Evolutionary conservation across 1,140 invertebrate genomes (phyloP), one percentile per base, ranked within the genome.

Genomic region (Prorops nasuta): DNA sequence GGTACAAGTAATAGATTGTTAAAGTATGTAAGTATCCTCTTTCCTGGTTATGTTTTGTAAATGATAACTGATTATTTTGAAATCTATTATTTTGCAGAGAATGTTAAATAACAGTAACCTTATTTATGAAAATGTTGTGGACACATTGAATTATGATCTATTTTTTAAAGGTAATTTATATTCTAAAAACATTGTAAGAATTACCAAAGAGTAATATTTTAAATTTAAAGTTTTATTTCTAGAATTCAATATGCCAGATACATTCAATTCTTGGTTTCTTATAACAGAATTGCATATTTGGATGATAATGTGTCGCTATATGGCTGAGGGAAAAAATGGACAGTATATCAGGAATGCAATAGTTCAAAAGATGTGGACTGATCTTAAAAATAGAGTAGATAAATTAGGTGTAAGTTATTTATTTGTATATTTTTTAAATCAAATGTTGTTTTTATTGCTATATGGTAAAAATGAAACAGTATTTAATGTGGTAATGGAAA

Each of bases 221-320:
- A 6, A 45, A 28, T 14, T 2, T 24, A 2, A 45, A 42, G 1
- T 44, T 39, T 2, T 16, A 28, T 83, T 86, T 76, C 60, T 77
- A 79, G 82, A 83, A 64, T 85, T 87, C 45, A 74, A 86, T 35
- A 71, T 93, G 65, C 79, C 83, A 16, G 90, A 94, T 58, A 90
- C 89, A 22, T 91, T 91, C 67, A 82, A 82, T 56, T 91, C 90
- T 1, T 93, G 90, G 90, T 94, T 91, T 71, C 66, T 86, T 2
- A 74, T 93, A 2, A 91, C 88, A 2, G 90, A 93, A 71, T 72
- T 94, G 14, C 90, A 94, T 71, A 80, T 93, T 1, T 94, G 92
- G 92, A 83, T 94, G 78, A 56, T 92, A 7, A 76, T 86, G 65
- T 80, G 85, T 12, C 79, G 91, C 35, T 81, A 84, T 4, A 92